These are phyloP conservation scores for Microctonus brassicae DNA, from an alignment of 2,888 invertebrate genomes.

Conservation along the genomic window DNA sequence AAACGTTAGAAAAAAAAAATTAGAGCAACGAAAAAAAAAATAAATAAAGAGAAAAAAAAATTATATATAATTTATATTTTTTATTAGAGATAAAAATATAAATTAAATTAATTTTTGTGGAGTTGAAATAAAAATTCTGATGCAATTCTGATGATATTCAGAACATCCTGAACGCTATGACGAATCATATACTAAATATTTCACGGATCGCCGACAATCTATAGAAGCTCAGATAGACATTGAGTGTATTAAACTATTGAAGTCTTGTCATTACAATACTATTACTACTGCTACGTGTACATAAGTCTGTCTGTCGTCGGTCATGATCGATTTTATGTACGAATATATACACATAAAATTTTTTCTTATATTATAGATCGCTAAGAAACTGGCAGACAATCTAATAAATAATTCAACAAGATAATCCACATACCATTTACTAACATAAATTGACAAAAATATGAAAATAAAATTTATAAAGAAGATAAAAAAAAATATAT, in stretches of 20 bases:
- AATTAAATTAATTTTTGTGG: no score
- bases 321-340: not conserved
- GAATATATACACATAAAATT: no score
- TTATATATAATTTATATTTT: no score
- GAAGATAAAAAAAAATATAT: no score
- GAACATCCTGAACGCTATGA: conserved; percentile 52
- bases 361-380: not conserved
- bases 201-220: conserved; percentile 51
- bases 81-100: no score
- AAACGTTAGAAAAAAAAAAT: not conserved
- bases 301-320: not conserved
- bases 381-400: not conserved
- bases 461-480: not conserved
- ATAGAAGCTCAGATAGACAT: conserved; percentile 17
- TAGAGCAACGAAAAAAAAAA: no score
- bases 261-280: not conserved
- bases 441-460: not conserved
- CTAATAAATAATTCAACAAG: not conserved
- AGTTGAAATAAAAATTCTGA: not conserved
- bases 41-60: no score
- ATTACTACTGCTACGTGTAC: not conserved
- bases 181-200: conserved; percentile 59
- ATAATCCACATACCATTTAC: not conserved
- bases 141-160: not conserved
- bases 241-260: not conserved